These are phyloP conservation scores for Eleutherodactylus coqui DNA, from an alignment of 2,797 vertebrate species.

Conservation along the genomic window DNA sequence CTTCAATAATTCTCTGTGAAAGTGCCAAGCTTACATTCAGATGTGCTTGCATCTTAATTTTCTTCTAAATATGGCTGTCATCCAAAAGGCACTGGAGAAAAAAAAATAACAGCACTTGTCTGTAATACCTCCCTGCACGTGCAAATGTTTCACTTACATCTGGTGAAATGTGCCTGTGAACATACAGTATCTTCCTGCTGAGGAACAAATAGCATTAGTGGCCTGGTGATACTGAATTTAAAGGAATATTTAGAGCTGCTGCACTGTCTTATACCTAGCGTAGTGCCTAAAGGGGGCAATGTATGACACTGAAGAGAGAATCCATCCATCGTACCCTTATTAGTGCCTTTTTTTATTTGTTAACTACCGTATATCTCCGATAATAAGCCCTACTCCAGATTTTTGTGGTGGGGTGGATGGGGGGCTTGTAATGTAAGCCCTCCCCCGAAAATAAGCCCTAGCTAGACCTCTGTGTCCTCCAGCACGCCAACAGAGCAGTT, in stretches of 20 bases:
- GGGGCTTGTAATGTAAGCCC: too few relatives aligned
- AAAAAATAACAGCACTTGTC: slow-evolving; percentile 15
- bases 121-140: neutral
- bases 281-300: neutral
- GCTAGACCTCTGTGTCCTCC: too few relatives aligned
- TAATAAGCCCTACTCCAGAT: too few relatives aligned
- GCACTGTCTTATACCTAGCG: neutral
- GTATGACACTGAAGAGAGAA: neutral
- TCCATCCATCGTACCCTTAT: neutral
- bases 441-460: too few relatives aligned
- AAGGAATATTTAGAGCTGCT: neutral
- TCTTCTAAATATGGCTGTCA: slow-evolving; percentile 26
- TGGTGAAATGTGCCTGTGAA: neutral
- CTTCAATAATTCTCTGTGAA: slow-evolving; percentile 46
- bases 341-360: neutral
- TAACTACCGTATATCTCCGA: too few relatives aligned
- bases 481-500: too few relatives aligned
- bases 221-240: neutral
- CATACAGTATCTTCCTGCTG: neutral
- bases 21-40: slow-evolving; percentile 43
- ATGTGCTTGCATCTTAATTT: slow-evolving; percentile 34
- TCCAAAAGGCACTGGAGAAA: slow-evolving; percentile 29
- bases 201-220: neutral
- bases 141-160: slow-evolving; percentile 28
- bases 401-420: too few relatives aligned